Conservation (phyloP, 2,113 vertebrate genomes). For the Cyanoramphus novaezelandiae region DNA sequence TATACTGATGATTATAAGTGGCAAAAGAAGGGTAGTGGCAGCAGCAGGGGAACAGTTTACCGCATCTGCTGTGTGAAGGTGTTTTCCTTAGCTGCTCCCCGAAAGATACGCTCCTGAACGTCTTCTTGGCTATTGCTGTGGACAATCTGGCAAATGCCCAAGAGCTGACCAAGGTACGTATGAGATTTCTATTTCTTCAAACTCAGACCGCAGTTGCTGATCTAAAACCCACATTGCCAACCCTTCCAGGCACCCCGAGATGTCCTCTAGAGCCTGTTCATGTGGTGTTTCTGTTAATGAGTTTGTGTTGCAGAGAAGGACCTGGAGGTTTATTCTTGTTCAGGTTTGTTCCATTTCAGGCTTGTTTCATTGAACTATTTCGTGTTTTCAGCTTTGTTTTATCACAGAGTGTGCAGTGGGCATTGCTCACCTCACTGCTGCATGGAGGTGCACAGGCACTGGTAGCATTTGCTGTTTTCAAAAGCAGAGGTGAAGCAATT, state of each 20-base stretch:
- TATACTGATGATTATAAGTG: accelerated
- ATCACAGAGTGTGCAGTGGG: not conserved
- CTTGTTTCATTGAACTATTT: not conserved
- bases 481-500: not conserved
- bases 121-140: conserved; percentile 94
- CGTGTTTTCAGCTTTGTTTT: not conserved
- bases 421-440: not conserved
- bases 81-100: conserved; percentile 74
- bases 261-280: not conserved
- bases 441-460: not conserved
- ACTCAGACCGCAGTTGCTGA: not conserved
- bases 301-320: not conserved
- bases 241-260: not conserved
- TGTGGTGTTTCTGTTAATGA: accelerated
- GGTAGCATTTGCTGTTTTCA: not conserved
- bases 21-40: not conserved
- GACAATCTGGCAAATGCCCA: conserved; percentile 96
- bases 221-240: accelerated
- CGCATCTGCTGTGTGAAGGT: not conserved
- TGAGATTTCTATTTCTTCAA: not conserved
- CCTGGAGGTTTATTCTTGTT: not conserved
- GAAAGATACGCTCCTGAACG: conserved; percentile 91
- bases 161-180: conserved; percentile 91
- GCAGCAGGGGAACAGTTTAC: accelerated
- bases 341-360: not conserved